phyloP scores from a whole-genome alignment of 2,797 vertebrate genomes.

The Urosaurus nigricauda region DNA sequence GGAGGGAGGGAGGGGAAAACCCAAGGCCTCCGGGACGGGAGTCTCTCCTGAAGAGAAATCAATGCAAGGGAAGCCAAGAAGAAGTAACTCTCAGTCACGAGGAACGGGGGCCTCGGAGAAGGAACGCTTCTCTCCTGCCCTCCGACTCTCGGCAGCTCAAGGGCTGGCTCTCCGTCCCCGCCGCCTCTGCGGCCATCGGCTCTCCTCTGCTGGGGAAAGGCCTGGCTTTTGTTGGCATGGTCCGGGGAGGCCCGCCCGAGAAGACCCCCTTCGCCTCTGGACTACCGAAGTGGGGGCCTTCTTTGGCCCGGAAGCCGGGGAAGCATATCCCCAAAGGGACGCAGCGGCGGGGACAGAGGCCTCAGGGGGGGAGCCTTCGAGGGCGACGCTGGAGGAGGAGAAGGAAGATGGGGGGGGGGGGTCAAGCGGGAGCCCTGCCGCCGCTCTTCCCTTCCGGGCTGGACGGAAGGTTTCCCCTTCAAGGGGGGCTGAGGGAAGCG shows the following conservation, averaged over 20 bases:
- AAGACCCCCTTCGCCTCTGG: no score
- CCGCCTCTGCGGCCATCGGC: constrained; percentile 79
- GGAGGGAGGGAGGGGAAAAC: background rate
- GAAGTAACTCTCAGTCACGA: no score
- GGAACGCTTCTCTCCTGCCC: constrained; percentile 65
- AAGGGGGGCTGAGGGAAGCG: background rate
- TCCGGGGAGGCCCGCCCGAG: constrained; percentile 55
- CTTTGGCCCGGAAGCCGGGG: background rate
- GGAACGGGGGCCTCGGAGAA: constrained; percentile 63
- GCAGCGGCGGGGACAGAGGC: no score
- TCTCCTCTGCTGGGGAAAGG: constrained; percentile 74
- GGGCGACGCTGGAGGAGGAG: no score
- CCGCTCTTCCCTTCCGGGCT: no score
- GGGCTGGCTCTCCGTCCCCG: constrained; percentile 66
- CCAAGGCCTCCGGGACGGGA: constrained; percentile 24
- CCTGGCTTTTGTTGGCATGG: constrained; percentile 60
- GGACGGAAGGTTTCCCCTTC: no score
- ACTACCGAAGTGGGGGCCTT: constrained; percentile 17
- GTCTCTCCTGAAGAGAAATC: background rate
- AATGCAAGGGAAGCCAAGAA: constrained; percentile 30
- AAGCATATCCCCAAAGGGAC: background rate
- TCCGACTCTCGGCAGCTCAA: constrained; percentile 72
- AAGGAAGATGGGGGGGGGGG: no score
- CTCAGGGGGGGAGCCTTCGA: no score
- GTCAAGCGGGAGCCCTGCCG: no score